Conservation (phyloP, 1,140 invertebrate species). For the Pantala flavescens region DNA sequence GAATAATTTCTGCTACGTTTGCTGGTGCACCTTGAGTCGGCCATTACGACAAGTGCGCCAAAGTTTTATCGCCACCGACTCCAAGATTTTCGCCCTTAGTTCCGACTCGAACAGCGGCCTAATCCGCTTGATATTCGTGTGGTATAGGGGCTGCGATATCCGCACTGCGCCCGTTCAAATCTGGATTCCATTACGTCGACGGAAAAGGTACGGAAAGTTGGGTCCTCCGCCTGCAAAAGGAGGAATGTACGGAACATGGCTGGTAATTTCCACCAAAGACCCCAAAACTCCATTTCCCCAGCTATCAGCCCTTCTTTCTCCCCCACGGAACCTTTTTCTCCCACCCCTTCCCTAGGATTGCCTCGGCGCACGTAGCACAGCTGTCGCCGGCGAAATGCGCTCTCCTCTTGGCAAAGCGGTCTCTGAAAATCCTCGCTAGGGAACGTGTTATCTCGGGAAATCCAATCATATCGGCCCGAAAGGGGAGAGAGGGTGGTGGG, state of each 20-base stretch:
- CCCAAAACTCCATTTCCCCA: constrained; percentile 1
- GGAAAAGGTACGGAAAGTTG: not conserved
- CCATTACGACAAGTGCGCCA: too few relatives aligned
- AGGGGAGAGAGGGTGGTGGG: not conserved
- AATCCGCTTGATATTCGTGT: not conserved
- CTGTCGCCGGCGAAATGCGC: not conserved
- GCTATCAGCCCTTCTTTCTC: not conserved
- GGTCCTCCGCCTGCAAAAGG: not conserved
- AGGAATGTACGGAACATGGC: not conserved
- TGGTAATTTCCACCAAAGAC: constrained; percentile 3
- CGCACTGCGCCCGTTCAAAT: not conserved
- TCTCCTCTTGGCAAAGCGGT: not conserved
- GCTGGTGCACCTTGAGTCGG: too few relatives aligned
- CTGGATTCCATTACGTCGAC: not conserved
- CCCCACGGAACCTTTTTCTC: not conserved
- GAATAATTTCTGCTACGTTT: too few relatives aligned
- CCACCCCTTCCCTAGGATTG: not conserved
- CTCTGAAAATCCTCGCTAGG: not conserved
- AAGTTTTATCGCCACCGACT: too few relatives aligned
- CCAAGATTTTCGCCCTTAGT: too few relatives aligned
- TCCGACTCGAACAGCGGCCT: too few relatives aligned
- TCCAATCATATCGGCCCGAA: not conserved
- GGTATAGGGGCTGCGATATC: not conserved
- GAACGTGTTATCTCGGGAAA: constrained; percentile 8
- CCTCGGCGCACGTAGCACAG: not conserved